These are phyloP conservation scores for Ceratotherium simum DNA, from an alignment of 2,113 vertebrate species.

Conservation along the genomic window DNA sequence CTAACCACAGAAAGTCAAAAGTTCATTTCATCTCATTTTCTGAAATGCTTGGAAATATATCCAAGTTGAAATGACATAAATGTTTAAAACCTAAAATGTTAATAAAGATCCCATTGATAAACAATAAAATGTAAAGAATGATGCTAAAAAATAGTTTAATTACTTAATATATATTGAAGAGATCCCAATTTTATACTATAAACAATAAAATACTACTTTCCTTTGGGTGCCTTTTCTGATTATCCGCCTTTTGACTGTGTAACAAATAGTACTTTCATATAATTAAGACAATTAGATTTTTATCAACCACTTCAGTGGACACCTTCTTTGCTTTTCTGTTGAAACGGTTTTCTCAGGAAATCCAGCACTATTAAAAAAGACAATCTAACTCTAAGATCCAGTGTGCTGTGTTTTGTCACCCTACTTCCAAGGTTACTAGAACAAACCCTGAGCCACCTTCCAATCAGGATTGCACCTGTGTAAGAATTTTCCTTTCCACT, in stretches of 20 bases:
- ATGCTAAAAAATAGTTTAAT: slow-evolving; percentile 7
- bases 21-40: not conserved
- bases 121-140: not conserved
- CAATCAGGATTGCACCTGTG: not conserved
- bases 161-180: not conserved
- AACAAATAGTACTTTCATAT: not conserved
- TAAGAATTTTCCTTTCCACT: not conserved
- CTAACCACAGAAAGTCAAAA: not conserved
- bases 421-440: not conserved
- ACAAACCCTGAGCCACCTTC: not conserved
- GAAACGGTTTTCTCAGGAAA: not conserved
- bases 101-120: not conserved
- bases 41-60: not conserved
- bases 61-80: not conserved
- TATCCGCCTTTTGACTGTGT: not conserved
- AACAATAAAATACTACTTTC: not conserved
- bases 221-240: not conserved
- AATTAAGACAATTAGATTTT: not conserved
- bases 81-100: not conserved
- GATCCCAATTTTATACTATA: not conserved
- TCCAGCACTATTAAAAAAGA: not conserved
- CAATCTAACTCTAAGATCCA: not conserved
- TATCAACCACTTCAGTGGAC: not conserved
- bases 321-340: not conserved
- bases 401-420: not conserved